Evolutionary conservation across 2,113 vertebrate genomes (phyloP).

Genomic region (Myodes glareolus): DNA sequence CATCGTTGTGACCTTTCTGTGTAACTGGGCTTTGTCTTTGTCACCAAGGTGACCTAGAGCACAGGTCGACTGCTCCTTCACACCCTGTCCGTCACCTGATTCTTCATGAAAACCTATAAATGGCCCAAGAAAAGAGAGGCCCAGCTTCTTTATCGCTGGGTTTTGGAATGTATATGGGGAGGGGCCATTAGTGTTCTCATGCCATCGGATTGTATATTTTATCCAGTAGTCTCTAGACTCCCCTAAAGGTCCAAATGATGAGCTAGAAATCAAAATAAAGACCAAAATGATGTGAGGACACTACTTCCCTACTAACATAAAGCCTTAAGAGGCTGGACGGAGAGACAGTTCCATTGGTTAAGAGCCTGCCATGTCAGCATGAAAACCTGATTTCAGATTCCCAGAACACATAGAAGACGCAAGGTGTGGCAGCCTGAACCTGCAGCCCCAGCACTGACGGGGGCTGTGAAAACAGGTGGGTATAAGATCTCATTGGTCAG

Average conservation of each 20-base stretch:
- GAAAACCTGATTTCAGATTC: neutral
- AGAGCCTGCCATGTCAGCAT: neutral
- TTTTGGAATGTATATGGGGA: neutral
- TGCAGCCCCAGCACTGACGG: neutral
- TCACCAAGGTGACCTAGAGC: neutral
- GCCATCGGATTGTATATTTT: no score
- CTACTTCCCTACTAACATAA: neutral
- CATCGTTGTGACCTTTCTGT: neutral
- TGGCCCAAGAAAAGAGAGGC: neutral
- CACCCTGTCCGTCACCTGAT: neutral
- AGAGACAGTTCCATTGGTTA: neutral
- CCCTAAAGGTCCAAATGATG: neutral
- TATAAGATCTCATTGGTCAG: neutral
- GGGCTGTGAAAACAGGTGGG: no score
- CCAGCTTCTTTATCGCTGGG: neutral
- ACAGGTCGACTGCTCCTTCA: neutral
- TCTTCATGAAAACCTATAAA: neutral
- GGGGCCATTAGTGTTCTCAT: rapidly evolving
- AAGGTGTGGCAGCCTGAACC: neutral
- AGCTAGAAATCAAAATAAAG: neutral
- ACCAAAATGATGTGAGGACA: neutral
- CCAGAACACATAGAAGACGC: neutral
- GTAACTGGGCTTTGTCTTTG: neutral
- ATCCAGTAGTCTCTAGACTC: neutral
- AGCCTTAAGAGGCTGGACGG: neutral